Evolutionary conservation across 2,888 invertebrate species (phyloP).

Genomic region (Imbricaverruca yamaguchii): DNA sequence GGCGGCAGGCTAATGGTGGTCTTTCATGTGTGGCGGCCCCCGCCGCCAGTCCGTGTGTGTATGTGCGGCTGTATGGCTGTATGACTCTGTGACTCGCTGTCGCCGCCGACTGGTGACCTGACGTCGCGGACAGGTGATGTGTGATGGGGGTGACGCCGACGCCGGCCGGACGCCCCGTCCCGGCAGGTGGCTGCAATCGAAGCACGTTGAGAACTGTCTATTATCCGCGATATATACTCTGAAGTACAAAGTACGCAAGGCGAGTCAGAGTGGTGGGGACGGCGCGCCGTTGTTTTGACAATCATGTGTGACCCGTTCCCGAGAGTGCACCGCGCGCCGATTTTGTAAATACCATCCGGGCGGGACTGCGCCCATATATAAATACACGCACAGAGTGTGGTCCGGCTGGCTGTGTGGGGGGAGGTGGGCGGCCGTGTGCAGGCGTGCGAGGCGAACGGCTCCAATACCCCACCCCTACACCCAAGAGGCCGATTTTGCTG

Average conservation of each 20-base stretch:
- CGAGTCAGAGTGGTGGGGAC: neutral
- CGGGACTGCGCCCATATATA: neutral
- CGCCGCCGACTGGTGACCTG: no score
- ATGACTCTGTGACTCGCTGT: no score
- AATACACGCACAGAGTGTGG: constrained; percentile 5
- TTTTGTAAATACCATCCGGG: constrained; percentile 1
- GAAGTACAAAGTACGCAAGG: constrained; percentile 8
- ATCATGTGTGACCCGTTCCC: neutral
- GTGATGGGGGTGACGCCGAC: no score
- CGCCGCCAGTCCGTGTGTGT: neutral
- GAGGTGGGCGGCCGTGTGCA: no score
- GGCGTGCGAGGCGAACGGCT: no score
- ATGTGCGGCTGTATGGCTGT: no score
- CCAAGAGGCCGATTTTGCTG: no score
- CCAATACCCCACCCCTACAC: no score
- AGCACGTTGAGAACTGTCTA: neutral
- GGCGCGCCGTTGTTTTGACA: neutral
- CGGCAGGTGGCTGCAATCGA: neutral
- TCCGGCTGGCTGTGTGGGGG: neutral
- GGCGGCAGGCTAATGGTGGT: constrained; percentile 22
- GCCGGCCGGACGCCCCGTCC: neutral
- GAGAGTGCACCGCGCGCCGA: neutral
- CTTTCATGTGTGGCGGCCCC: constrained; percentile 27
- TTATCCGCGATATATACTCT: neutral
- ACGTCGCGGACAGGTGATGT: no score